phyloP scores from a whole-genome alignment of 2,113 vertebrate genomes.

The Xiphophorus maculatus region DNA sequence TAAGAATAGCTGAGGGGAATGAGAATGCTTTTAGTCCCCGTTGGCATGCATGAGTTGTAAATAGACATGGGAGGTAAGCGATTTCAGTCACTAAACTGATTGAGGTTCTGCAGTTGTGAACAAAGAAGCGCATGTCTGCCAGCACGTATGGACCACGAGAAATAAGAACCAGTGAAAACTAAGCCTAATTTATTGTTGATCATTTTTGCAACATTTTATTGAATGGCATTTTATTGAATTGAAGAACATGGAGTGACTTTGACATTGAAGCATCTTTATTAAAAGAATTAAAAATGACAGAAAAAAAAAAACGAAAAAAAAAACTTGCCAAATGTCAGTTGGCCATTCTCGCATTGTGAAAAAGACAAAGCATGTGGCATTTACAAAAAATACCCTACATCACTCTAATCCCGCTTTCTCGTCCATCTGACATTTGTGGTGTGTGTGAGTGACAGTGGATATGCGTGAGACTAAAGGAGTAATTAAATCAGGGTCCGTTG shows the following conservation, averaged over 20 bases:
- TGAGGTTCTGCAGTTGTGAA: slow-evolving; percentile 31
- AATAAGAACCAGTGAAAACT: slow-evolving; percentile 4
- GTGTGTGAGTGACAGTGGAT: slow-evolving; percentile 58
- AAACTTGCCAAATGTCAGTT: neutral
- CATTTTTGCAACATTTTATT: slow-evolving; percentile 34
- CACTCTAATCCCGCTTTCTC: slow-evolving; percentile 27
- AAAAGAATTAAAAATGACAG: neutral
- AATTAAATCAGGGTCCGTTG: slow-evolving; percentile 68
- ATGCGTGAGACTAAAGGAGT: slow-evolving; percentile 54
- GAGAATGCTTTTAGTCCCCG: slow-evolving; percentile 49
- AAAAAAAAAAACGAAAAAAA: neutral
- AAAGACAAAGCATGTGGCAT: slow-evolving; percentile 52
- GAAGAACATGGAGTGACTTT: slow-evolving; percentile 1
- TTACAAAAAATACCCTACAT: slow-evolving; percentile 10
- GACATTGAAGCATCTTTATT: slow-evolving; percentile 16
- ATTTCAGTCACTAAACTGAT: slow-evolving; percentile 34
- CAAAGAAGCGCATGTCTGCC: slow-evolving; percentile 18
- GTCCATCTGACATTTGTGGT: slow-evolving; percentile 59
- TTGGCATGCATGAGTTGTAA: slow-evolving; percentile 49
- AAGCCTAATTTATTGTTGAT: slow-evolving; percentile 19
- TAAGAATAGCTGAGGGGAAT: slow-evolving; percentile 60
- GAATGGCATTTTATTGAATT: slow-evolving; percentile 37
- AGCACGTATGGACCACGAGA: neutral
- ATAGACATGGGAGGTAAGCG: slow-evolving; percentile 40
- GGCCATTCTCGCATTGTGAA: slow-evolving; percentile 19